These are phyloP conservation scores for Tetranychus truncatus DNA, from an alignment of 2,888 invertebrate genomes.

Conservation along the genomic window DNA sequence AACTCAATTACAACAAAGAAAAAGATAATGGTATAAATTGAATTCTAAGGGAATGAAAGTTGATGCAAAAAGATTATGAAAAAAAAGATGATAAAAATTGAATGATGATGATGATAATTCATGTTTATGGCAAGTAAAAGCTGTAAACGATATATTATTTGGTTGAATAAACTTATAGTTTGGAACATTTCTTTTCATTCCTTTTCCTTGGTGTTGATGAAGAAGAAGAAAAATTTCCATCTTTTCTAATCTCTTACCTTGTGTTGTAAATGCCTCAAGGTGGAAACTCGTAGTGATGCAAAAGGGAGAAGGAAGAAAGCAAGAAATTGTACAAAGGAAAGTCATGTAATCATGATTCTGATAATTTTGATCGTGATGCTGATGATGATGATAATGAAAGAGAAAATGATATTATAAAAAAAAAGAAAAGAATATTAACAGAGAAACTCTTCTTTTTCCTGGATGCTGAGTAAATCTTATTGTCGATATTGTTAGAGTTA, in stretches of 20 bases:
- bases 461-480: too few relatives aligned
- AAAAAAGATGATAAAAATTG: too few relatives aligned
- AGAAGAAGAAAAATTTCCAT: too few relatives aligned
- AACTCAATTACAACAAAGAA: too few relatives aligned
- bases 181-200: background rate
- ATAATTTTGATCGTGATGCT: background rate
- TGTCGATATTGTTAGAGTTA: too few relatives aligned
- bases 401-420: background rate
- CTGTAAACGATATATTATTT: background rate
- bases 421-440: background rate
- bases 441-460: too few relatives aligned
- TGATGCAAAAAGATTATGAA: too few relatives aligned
- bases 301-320: background rate
- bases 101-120: background rate
- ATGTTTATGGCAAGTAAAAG: background rate
- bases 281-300: background rate
- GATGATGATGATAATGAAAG: background rate
- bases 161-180: background rate
- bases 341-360: background rate
- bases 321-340: background rate
- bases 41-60: too few relatives aligned
- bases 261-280: too few relatives aligned
- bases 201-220: too few relatives aligned
- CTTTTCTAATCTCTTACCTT: too few relatives aligned
- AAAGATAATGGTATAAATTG: too few relatives aligned